Conservation (phyloP, 1,140 invertebrate genomes). For the Pseudomyrmex cubaensis region DNA sequence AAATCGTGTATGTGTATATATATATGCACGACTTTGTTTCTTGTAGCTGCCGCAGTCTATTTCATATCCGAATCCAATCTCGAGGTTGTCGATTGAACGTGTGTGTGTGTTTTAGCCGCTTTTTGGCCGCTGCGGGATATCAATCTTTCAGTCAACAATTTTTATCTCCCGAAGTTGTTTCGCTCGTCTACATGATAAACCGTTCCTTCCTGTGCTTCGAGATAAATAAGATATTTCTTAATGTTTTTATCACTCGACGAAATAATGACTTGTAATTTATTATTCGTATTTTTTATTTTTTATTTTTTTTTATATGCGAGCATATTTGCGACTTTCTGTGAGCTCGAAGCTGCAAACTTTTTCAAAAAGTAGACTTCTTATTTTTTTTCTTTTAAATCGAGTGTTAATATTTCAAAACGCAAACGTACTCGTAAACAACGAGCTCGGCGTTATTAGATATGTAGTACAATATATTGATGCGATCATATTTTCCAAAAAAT, state of each 20-base stretch:
- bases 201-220: neutral
- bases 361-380: neutral
- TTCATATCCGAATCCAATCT: slow-evolving; percentile 52
- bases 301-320: neutral
- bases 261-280: slow-evolving; percentile 3
- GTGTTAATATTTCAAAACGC: too few species aligned
- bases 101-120: slow-evolving; percentile 32
- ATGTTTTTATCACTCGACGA: neutral
- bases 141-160: slow-evolving; percentile 40
- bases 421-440: too few species aligned
- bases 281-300: neutral
- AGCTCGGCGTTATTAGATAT: neutral
- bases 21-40: slow-evolving; percentile 5
- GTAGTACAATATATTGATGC: neutral
- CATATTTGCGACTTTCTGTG: neutral
- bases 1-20: slow-evolving; percentile 11
- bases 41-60: slow-evolving; percentile 17
- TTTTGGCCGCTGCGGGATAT: slow-evolving; percentile 23
- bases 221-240: slow-evolving; percentile 6
- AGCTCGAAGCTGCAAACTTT: neutral
- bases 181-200: neutral
- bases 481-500: slow-evolving; percentile 12
- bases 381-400: neutral
- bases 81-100: slow-evolving; percentile 44
- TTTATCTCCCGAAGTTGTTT: slow-evolving; percentile 46